Evolutionary conservation across 2,113 vertebrate species (phyloP).

Genomic region (Pithys albifrons): DNA sequence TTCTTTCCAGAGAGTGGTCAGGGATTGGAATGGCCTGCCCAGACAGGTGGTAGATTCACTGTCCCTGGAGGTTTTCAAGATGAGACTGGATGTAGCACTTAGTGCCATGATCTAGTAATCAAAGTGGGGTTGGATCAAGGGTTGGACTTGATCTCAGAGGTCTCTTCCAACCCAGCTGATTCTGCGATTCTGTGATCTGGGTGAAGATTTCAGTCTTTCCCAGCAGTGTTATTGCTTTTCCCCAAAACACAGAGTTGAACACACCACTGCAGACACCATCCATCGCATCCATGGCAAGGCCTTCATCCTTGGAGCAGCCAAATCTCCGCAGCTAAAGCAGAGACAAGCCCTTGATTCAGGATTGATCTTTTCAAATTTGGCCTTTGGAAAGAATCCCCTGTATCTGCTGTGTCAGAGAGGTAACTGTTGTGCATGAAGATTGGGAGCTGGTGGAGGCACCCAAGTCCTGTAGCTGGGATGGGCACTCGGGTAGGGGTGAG

Average conservation of each 20-base stretch:
- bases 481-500: too few species aligned
- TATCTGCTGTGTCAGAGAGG: not conserved
- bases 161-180: too few species aligned
- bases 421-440: not conserved
- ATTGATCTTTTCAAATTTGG: not conserved
- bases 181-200: not conserved
- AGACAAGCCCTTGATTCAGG: not conserved
- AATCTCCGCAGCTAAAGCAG: not conserved
- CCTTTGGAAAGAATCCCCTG: not conserved
- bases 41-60: too few species aligned
- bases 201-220: not conserved
- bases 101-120: too few species aligned
- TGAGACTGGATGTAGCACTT: too few species aligned
- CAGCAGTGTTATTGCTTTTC: not conserved
- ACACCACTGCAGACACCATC: accelerated
- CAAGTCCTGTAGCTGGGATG: accelerated
- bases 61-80: too few species aligned
- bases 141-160: too few species aligned
- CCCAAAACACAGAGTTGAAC: accelerated
- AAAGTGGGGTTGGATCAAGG: too few species aligned
- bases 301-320: not conserved
- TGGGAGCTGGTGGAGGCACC: accelerated
- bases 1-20: too few species aligned
- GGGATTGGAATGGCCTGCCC: too few species aligned
- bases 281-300: too few species aligned